A percentile compares a stretch with the other conserved stretches of the same genome.
These are phyloP conservation scores for Aegithalos caudatus DNA, from an alignment of 2,113 vertebrate species.

Conservation along the genomic window DNA sequence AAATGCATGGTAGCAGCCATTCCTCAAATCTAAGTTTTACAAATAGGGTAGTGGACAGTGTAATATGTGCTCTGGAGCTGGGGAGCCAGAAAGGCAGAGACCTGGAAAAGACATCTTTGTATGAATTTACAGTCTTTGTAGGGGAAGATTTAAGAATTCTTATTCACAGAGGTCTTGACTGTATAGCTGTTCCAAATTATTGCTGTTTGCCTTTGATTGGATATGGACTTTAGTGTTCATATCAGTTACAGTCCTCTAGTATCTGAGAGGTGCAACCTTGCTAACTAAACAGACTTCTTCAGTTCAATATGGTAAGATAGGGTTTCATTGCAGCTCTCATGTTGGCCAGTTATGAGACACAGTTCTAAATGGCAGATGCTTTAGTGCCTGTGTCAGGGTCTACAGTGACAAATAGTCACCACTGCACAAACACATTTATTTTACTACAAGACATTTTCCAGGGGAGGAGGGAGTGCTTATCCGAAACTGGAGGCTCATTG, in stretches of 20 bases:
- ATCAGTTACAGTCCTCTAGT: conserved; percentile 55
- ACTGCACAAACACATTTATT: conserved; percentile 80
- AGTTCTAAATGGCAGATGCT: conserved; percentile 69
- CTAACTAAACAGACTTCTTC: conserved; percentile 74
- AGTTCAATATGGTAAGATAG: conserved; percentile 57
- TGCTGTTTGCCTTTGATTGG: conserved; percentile 60
- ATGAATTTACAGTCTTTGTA: not conserved
- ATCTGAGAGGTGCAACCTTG: conserved; percentile 58
- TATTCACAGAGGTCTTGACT: not conserved
- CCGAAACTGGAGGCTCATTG: not conserved
- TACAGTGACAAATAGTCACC: conserved; percentile 76
- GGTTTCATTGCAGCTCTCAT: conserved; percentile 71
- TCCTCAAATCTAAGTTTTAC: not conserved
- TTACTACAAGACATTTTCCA: conserved; percentile 45
- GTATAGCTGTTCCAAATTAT: conserved; percentile 41
- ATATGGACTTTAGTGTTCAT: conserved; percentile 63
- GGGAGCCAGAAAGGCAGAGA: not conserved
- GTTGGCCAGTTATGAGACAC: conserved; percentile 72
- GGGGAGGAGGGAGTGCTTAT: conserved; percentile 1
- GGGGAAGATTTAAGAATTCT: not conserved
- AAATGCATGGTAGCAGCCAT: not conserved
- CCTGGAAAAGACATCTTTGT: not conserved
- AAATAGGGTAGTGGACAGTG: not conserved
- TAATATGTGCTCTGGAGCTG: not conserved
- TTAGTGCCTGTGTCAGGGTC: conserved; percentile 69